Conservation (phyloP, 1,140 invertebrate species). For the Arion vulgaris region DNA sequence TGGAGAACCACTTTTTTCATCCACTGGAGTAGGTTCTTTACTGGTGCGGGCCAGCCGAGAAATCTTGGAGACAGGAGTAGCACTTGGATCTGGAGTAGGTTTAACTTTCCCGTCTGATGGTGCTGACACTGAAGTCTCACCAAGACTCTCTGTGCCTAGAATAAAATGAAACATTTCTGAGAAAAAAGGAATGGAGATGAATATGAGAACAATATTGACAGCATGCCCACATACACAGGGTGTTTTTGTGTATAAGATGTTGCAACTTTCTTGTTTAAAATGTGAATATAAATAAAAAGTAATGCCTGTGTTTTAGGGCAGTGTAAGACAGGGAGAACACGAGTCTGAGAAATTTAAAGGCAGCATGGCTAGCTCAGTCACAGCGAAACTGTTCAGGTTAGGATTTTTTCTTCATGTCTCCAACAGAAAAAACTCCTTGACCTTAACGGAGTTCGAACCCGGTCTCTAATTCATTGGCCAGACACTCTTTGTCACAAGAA, state of each 20-base stretch:
- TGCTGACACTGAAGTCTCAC: constrained; percentile 44
- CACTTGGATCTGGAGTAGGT: constrained; percentile 43
- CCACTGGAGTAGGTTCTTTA: constrained; percentile 44
- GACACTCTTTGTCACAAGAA: too few species aligned
- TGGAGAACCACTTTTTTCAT: constrained; percentile 36
- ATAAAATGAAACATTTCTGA: not conserved
- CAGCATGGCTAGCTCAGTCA: too few species aligned
- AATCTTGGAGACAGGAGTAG: constrained; percentile 33
- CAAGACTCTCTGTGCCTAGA: constrained; percentile 60
- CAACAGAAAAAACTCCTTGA: too few species aligned
- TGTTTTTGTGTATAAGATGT: not conserved
- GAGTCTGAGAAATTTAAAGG: too few species aligned
- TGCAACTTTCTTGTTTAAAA: too few species aligned
- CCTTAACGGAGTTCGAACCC: too few species aligned
- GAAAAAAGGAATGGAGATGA: not conserved
- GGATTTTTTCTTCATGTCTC: too few species aligned
- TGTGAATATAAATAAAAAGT: too few species aligned
- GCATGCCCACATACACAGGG: not conserved
- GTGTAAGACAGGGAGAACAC: too few species aligned
- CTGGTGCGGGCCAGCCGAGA: constrained; percentile 32
- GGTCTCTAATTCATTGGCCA: too few species aligned
- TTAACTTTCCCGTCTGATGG: constrained; percentile 52
- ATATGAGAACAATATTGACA: not conserved
- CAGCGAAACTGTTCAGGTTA: too few species aligned
- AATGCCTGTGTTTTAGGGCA: too few species aligned